Conservation (phyloP, 2,113 vertebrate genomes). For the Pelusios castaneus region DNA sequence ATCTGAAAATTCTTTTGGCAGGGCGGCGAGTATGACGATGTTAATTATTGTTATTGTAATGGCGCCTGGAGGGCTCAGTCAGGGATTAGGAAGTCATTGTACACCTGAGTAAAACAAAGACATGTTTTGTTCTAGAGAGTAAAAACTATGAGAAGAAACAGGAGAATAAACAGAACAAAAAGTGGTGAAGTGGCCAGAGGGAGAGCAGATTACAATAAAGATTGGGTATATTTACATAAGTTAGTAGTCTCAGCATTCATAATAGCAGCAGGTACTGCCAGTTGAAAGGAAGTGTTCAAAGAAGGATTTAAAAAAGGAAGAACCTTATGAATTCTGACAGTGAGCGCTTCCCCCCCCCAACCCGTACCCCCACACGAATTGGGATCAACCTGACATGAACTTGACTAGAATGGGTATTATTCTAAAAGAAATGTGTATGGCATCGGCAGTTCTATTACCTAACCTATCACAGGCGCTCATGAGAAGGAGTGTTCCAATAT, state of each 20-base stretch:
- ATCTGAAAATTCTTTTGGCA: neutral
- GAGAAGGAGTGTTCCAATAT: neutral
- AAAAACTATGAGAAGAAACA: neutral
- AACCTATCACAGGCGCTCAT: neutral
- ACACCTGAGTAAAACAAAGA: neutral
- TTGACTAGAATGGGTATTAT: neutral
- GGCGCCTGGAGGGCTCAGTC: neutral
- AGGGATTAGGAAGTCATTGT: neutral
- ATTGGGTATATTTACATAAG: neutral
- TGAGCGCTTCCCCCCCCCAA: neutral
- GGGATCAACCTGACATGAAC: neutral
- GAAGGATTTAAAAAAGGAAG: neutral
- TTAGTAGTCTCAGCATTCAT: neutral
- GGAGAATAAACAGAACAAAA: neutral
- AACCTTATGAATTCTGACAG: neutral
- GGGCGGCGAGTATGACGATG: too few species aligned
- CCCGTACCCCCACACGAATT: neutral
- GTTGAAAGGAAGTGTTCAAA: neutral
- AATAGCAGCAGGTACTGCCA: neutral
- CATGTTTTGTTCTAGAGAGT: neutral
- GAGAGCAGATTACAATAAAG: neutral
- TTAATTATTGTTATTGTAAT: neutral
- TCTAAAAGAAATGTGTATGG: neutral
- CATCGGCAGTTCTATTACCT: neutral
- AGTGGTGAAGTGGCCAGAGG: neutral